Evolutionary conservation across 2,113 vertebrate genomes (phyloP).

Genomic region (Phaetusa simplex): DNA sequence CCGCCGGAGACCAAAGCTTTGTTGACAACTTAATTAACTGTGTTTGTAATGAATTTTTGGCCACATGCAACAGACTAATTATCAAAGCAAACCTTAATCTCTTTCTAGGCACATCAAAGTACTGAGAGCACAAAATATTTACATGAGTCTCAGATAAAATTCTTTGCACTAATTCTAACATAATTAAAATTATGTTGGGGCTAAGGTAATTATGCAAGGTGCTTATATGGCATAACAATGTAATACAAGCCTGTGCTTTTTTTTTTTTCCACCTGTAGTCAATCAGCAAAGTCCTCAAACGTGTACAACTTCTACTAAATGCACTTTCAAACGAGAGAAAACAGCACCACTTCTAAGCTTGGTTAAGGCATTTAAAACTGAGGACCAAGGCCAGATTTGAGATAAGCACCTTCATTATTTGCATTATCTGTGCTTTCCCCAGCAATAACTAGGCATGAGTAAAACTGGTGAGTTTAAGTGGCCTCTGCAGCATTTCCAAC

Average conservation of each 20-base stretch:
- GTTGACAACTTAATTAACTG: slow-evolving; percentile 41
- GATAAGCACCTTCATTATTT: not conserved
- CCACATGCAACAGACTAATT: slow-evolving; percentile 35
- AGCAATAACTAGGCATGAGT: not conserved
- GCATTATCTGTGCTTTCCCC: not conserved
- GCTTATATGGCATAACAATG: slow-evolving; percentile 30
- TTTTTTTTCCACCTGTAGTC: not conserved
- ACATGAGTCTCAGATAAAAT: slow-evolving; percentile 58
- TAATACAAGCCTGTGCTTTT: not conserved
- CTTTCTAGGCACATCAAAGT: slow-evolving; percentile 39
- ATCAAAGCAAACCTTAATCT: slow-evolving; percentile 41
- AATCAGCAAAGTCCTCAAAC: not conserved
- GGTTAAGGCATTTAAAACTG: not conserved
- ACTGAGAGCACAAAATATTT: slow-evolving; percentile 40
- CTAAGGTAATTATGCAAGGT: slow-evolving; percentile 58
- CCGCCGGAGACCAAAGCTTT: slow-evolving; percentile 10
- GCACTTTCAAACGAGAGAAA: not conserved
- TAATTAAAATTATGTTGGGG: slow-evolving; percentile 67
- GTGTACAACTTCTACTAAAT: not conserved
- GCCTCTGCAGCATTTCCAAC: not conserved
- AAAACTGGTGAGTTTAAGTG: not conserved
- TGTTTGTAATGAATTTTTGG: slow-evolving; percentile 43
- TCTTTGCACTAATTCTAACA: slow-evolving; percentile 68
- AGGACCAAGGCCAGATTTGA: not conserved
- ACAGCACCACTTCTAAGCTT: not conserved